Percentiles rank a stretch among this genome's conserved stretches.
Conservation (phyloP, 2,113 vertebrate species). For the Macheiramphus alcinus region DNA sequence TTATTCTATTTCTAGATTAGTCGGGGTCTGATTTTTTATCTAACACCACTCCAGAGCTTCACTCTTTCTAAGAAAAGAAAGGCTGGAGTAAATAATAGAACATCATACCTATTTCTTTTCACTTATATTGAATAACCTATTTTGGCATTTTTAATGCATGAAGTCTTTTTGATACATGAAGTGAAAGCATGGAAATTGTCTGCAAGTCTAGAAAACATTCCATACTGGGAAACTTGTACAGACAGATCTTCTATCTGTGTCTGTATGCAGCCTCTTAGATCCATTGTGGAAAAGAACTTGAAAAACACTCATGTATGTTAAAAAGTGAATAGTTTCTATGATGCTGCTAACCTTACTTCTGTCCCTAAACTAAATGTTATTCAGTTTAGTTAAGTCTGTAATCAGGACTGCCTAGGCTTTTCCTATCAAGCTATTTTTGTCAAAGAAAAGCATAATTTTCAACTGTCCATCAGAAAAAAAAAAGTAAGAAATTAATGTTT, state of each 20-base stretch:
- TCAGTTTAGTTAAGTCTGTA: not conserved
- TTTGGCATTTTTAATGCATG: not conserved
- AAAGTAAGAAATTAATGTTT: not conserved
- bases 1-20: not conserved
- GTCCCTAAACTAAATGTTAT: not conserved
- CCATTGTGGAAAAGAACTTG: not conserved
- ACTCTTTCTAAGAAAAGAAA: not conserved
- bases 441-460: not conserved
- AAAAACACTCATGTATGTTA: not conserved
- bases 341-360: not conserved
- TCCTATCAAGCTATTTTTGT: not conserved
- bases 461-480: not conserved
- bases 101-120: not conserved
- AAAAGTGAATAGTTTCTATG: not conserved
- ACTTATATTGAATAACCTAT: not conserved
- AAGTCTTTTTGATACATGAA: not conserved
- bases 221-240: not conserved
- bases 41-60: not conserved
- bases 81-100: not conserved
- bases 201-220: not conserved
- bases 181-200: not conserved
- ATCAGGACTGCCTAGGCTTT: not conserved
- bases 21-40: not conserved
- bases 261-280: not conserved
- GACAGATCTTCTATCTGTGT: not conserved